These are phyloP conservation scores for Ochotona princeps DNA, from an alignment of 2,113 vertebrate species.

Conservation along the genomic window DNA sequence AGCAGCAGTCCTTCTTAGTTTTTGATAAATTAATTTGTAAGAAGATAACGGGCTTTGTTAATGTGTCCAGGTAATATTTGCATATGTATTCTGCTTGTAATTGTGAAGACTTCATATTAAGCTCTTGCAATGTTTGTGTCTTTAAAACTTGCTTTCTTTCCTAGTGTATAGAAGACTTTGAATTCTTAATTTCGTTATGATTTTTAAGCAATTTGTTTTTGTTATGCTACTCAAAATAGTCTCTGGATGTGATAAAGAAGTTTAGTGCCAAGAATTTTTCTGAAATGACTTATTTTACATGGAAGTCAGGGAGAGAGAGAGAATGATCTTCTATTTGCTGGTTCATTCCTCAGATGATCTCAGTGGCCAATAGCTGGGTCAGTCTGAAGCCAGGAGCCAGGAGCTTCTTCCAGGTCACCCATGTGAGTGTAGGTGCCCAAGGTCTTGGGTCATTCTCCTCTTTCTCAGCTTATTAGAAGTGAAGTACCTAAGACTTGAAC, in stretches of 20 bases:
- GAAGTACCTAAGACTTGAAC: too few species aligned
- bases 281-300: neutral
- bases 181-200: conserved; percentile 34
- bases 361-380: too few species aligned
- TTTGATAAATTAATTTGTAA: neutral
- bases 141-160: neutral
- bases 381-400: too few species aligned
- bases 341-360: too few species aligned
- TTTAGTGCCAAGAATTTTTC: neutral
- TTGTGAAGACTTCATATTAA: conserved; percentile 4
- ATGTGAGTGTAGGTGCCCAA: too few species aligned
- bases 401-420: too few species aligned
- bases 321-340: too few species aligned
- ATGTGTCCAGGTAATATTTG: neutral
- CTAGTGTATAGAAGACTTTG: neutral
- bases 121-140: neutral
- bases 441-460: too few species aligned
- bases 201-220: conserved; percentile 18
- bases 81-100: neutral
- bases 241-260: neutral
- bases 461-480: too few species aligned
- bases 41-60: neutral
- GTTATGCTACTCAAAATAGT: neutral
- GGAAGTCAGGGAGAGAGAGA: too few species aligned
- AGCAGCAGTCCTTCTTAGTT: neutral